A percentile compares a stretch with the other conserved stretches of the same genome.
phyloP scores from a whole-genome alignment of 2,888 invertebrate species.

The Polyploca ridens region DNA sequence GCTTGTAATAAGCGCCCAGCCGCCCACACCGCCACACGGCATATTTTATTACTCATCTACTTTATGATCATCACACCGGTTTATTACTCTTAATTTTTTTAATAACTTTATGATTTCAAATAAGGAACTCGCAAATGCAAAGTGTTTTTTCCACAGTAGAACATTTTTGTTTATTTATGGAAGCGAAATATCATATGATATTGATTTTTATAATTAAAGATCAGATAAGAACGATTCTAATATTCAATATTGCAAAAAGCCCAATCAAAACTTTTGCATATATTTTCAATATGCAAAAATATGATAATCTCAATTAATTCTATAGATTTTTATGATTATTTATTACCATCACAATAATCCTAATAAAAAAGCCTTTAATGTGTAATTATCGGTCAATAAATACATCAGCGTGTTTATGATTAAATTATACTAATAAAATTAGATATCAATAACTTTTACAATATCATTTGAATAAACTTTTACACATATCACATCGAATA shows the following conservation, averaged over 20 bases:
- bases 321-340: no score
- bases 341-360: no score
- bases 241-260: no score
- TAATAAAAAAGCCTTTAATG: no score
- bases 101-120: background rate
- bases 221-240: no score
- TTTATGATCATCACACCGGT: conserved; percentile 14
- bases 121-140: conserved; percentile 1
- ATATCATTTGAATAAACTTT: background rate
- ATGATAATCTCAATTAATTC: no score
- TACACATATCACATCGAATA: no score
- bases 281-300: no score
- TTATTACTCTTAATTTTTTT: background rate
- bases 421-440: background rate
- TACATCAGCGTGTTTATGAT: no score
- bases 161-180: background rate
- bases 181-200: background rate
- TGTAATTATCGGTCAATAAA: no score
- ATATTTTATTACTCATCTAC: conserved; percentile 23
- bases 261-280: no score
- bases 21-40: conserved; percentile 21
- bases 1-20: conserved; percentile 33
- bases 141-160: background rate
- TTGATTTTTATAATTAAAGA: no score
- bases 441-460: background rate